Conservation (phyloP, 1,140 invertebrate species). For the Cyclargus thomasi region DNA sequence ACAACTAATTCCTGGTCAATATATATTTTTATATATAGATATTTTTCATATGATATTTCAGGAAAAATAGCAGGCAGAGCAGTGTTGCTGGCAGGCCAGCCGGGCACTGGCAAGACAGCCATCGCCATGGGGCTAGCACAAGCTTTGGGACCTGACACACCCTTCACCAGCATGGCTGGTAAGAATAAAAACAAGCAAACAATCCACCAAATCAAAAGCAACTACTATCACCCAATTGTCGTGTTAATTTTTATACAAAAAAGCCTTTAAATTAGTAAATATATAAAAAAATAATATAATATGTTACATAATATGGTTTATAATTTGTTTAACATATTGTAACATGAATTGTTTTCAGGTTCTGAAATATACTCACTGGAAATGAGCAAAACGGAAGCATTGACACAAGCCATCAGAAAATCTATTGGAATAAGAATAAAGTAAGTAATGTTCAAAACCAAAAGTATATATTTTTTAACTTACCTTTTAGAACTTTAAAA, state of each 20-base stretch:
- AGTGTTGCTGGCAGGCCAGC: conserved; percentile 96
- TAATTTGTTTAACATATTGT: too few species aligned
- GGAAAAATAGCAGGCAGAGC: conserved; percentile 96
- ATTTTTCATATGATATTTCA: conserved; percentile 24
- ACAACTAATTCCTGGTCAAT: too few species aligned
- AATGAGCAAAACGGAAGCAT: conserved; percentile 99
- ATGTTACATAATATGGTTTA: neutral
- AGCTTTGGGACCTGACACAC: conserved; percentile 94
- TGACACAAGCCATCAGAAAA: conserved; percentile 97
- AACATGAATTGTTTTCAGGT: conserved; percentile 78
- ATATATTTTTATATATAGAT: too few species aligned
- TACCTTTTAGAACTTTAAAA: too few species aligned
- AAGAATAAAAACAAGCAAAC: conserved; percentile 13
- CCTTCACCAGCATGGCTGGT: conserved; percentile 96
- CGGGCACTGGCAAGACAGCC: conserved; percentile 98
- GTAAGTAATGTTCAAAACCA: too few species aligned
- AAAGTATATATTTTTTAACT: too few species aligned
- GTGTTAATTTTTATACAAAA: too few species aligned
- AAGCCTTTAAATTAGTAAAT: too few species aligned
- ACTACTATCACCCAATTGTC: too few species aligned
- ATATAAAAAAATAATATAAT: too few species aligned
- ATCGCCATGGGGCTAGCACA: conserved; percentile 98
- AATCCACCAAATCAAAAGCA: too few species aligned
- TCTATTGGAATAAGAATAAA: conserved; percentile 99
- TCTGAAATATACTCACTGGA: conserved; percentile 99